Conservation (phyloP, 2,797 vertebrate species). For the Sylvia borin region DNA sequence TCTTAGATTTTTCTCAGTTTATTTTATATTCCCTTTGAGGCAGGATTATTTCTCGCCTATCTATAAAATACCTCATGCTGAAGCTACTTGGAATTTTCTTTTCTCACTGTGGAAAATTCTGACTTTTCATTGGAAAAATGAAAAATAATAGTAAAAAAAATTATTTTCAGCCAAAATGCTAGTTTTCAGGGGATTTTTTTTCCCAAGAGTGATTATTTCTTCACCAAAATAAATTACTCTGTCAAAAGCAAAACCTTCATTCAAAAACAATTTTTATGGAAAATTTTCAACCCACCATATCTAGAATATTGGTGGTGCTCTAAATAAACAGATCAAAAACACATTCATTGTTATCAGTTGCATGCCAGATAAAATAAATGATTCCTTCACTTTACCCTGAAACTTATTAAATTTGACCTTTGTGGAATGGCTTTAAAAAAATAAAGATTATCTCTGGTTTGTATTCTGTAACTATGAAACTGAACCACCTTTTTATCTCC, state of each 20-base stretch:
- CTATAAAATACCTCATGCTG: conserved; percentile 45
- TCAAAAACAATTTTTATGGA: not conserved
- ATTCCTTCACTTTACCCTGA: not conserved
- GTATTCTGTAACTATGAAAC: not conserved
- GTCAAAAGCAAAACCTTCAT: conserved; percentile 21
- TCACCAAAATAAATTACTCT: conserved; percentile 40
- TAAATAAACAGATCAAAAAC: conserved; percentile 7
- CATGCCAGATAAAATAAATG: conserved; percentile 35
- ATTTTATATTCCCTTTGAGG: conserved; percentile 27
- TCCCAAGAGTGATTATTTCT: not conserved
- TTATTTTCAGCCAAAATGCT: not conserved
- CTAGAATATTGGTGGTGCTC: not conserved
- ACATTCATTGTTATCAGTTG: not conserved
- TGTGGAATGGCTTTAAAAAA: not conserved
- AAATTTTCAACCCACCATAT: not conserved
- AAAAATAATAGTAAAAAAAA: not conserved
- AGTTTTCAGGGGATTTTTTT: conserved; percentile 16
- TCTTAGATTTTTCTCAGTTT: conserved; percentile 45
- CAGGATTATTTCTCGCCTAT: conserved; percentile 1
- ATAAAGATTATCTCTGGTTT: not conserved
- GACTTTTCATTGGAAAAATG: conserved; percentile 21
- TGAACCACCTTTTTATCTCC: not conserved
- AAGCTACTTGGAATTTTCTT: conserved; percentile 49
- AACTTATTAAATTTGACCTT: not conserved
- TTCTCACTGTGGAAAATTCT: conserved; percentile 26